Conservation (phyloP, 2,797 vertebrate species). For the Catharus ustulatus region DNA sequence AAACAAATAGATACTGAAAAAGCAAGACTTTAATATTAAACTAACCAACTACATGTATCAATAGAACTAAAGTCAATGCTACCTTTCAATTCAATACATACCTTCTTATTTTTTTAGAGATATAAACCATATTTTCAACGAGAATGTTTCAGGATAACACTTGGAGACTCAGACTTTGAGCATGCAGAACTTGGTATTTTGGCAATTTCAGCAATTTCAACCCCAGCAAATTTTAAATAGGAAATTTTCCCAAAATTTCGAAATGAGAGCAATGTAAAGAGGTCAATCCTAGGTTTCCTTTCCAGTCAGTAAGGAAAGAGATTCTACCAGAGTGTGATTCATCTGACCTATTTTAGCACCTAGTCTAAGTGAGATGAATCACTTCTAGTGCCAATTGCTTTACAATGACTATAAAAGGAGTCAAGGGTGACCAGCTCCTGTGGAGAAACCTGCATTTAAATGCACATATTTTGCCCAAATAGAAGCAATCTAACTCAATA, state of each 20-base stretch:
- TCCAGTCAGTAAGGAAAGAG: neutral
- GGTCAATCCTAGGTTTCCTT: neutral
- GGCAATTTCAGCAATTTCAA: neutral
- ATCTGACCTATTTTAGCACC: conserved; percentile 9
- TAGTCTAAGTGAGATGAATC: neutral
- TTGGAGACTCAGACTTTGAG: neutral
- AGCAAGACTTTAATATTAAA: neutral
- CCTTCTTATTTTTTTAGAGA: neutral
- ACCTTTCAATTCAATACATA: neutral
- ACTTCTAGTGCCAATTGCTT: neutral
- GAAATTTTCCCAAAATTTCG: neutral
- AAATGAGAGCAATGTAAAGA: neutral
- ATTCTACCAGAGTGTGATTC: neutral
- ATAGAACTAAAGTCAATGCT: neutral
- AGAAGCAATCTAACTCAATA: neutral
- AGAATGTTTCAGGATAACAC: neutral
- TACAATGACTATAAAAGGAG: neutral
- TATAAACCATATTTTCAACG: neutral
- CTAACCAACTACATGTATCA: neutral
- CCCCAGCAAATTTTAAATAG: neutral
- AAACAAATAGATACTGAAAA: neutral
- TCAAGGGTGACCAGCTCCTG: neutral
- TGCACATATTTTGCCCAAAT: neutral
- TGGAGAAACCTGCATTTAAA: neutral
- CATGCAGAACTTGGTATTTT: rapidly evolving